Evolutionary conservation across 2,797 vertebrate genomes (phyloP).

Genomic region (Pogonophryne albipinna): DNA sequence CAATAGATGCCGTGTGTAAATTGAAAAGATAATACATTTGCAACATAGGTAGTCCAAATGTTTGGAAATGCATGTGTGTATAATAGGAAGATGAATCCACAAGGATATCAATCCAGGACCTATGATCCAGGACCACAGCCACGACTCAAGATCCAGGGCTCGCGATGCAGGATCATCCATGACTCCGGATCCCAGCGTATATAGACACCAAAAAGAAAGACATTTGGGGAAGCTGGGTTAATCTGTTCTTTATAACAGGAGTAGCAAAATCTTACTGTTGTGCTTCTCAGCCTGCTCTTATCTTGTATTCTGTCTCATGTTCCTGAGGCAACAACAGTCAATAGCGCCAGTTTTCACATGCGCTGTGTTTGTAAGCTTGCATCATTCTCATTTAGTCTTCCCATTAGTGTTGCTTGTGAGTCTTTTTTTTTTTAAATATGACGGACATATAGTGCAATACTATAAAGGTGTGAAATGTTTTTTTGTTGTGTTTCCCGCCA

Average conservation of each 20-base stretch:
- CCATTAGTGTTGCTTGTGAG: slow-evolving; percentile 28
- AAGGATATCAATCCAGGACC: too few relatives aligned
- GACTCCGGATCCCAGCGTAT: too few relatives aligned
- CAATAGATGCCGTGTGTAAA: too few relatives aligned
- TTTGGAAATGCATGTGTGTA: too few relatives aligned
- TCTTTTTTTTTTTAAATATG: slow-evolving; percentile 41
- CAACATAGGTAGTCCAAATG: too few relatives aligned
- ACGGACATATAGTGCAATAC: slow-evolving; percentile 23
- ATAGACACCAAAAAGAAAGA: too few relatives aligned
- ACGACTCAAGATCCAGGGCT: too few relatives aligned
- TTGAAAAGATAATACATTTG: too few relatives aligned
- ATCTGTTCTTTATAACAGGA: slow-evolving; percentile 14
- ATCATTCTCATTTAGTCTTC: slow-evolving; percentile 50
- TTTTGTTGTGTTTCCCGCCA: slow-evolving; percentile 23
- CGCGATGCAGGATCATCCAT: too few relatives aligned
- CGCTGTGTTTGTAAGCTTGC: slow-evolving; percentile 50
- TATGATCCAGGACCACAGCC: too few relatives aligned
- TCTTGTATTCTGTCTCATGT: slow-evolving; percentile 68
- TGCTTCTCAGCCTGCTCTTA: slow-evolving; percentile 18
- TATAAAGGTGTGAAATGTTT: slow-evolving; percentile 13
- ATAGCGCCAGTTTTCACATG: slow-evolving; percentile 41
- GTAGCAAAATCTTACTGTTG: slow-evolving; percentile 43
- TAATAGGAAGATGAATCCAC: too few relatives aligned
- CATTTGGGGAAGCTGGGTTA: too few relatives aligned
- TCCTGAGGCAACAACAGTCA: slow-evolving; percentile 59